Conservation (phyloP, 1,140 invertebrate genomes). For the Phthorimaea operculella region DNA sequence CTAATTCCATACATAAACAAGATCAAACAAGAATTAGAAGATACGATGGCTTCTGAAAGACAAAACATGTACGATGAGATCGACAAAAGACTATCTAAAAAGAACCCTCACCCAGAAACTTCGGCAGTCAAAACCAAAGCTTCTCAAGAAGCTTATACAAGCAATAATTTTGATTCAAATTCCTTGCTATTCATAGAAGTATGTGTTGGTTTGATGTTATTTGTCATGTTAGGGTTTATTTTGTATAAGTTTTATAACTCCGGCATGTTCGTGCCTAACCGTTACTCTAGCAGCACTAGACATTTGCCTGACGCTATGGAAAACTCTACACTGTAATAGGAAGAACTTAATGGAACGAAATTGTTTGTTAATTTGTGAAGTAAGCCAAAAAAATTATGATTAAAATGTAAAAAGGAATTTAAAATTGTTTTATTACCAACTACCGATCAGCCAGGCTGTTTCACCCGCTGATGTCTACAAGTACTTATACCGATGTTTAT, state of each 20-base stretch:
- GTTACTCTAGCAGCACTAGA: constrained; percentile 21
- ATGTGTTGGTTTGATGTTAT: constrained; percentile 26
- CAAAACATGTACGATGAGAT: constrained; percentile 10
- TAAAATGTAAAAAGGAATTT: too few species aligned
- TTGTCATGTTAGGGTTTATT: constrained; percentile 22
- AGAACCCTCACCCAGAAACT: constrained; percentile 6
- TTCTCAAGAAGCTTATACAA: background rate
- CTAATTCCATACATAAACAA: constrained; percentile 19
- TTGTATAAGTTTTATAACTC: constrained; percentile 31
- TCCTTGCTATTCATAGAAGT: constrained; percentile 21
- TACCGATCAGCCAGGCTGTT: too few species aligned
- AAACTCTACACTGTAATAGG: constrained; percentile 18
- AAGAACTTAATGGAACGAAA: background rate
- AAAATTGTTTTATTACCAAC: too few species aligned
- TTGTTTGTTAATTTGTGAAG: too few species aligned
- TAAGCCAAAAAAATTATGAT: too few species aligned
- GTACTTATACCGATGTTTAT: too few species aligned
- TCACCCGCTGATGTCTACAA: too few species aligned
- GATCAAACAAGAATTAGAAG: constrained; percentile 19
- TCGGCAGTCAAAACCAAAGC: background rate
- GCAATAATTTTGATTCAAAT: background rate
- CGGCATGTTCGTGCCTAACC: constrained; percentile 15
- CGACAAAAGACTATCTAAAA: constrained; percentile 15
- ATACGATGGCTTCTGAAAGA: constrained; percentile 19
- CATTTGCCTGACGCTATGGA: constrained; percentile 25